A percentile compares a stretch with the other conserved stretches of the same genome.
Evolutionary conservation across 2,113 vertebrate species (phyloP).

Genomic region (Sphyrna mokarran): DNA sequence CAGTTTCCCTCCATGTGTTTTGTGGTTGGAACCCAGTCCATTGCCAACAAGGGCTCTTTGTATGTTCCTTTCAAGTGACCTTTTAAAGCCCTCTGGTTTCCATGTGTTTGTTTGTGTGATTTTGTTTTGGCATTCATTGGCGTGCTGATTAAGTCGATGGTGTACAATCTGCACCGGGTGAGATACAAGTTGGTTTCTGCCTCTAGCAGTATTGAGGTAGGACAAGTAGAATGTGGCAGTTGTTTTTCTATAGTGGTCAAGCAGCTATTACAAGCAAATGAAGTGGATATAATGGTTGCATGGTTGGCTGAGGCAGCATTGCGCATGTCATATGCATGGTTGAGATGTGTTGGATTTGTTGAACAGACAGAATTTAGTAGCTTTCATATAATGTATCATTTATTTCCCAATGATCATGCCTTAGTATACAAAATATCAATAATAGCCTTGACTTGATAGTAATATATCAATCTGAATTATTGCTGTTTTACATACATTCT

Average conservation of each 20-base stretch:
- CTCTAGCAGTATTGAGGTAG: not conserved
- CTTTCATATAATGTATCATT: not conserved
- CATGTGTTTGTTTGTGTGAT: not conserved
- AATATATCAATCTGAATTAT: not conserved
- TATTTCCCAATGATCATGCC: not conserved
- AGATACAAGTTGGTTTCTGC: not conserved
- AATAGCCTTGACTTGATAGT: not conserved
- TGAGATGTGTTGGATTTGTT: constrained; percentile 11
- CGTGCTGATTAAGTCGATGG: not conserved
- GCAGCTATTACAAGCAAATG: not conserved
- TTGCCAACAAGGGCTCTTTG: not conserved
- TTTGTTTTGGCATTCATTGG: not conserved
- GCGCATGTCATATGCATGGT: constrained; percentile 6
- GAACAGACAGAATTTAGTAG: not conserved
- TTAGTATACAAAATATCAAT: not conserved
- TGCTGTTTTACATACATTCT: not conserved
- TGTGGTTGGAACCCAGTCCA: not conserved
- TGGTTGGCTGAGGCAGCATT: not conserved
- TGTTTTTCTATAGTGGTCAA: not conserved
- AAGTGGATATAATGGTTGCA: not conserved
- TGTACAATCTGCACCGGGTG: not conserved
- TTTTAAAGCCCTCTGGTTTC: not conserved
- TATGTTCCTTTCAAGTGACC: not conserved
- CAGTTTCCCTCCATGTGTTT: not conserved
- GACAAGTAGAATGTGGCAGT: not conserved